A percentile compares a stretch with the other conserved stretches of the same genome.
phyloP scores from a whole-genome alignment of 2,113 vertebrate species.

The Clinocottus analis region DNA sequence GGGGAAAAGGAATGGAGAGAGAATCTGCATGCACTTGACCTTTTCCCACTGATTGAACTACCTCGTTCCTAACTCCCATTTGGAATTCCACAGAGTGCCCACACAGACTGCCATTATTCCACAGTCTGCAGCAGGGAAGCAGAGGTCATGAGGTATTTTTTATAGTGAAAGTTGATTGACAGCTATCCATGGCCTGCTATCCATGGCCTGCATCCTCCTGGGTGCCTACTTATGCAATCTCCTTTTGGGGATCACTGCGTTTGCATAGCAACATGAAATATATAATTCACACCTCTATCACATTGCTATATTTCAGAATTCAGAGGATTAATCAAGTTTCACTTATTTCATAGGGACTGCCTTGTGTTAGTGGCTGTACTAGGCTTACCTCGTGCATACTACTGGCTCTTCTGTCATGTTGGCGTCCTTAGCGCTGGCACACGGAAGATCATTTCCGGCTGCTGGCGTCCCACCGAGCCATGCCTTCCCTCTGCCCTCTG shows the following conservation, averaged over 20 bases:
- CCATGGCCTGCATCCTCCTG: constrained; percentile 30
- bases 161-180: constrained; percentile 73
- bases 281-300: constrained; percentile 38
- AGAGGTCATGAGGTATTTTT: constrained; percentile 72
- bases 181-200: constrained; percentile 52
- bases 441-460: constrained; percentile 78
- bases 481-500: constrained; percentile 79
- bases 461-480: constrained; percentile 63
- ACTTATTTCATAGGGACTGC: constrained; percentile 41
- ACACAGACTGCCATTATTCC: constrained; percentile 75
- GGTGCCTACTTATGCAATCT: constrained; percentile 57
- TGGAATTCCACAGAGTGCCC: constrained; percentile 75
- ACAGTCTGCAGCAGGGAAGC: constrained; percentile 59
- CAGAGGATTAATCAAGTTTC: constrained; percentile 15
- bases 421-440: constrained; percentile 68
- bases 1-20: constrained; percentile 48
- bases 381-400: constrained; percentile 48
- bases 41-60: constrained; percentile 81
- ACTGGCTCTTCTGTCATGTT: constrained; percentile 57
- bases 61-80: constrained; percentile 74
- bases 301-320: constrained; percentile 47
- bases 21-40: constrained; percentile 82
- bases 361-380: constrained; percentile 31
- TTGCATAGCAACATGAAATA: constrained; percentile 41
- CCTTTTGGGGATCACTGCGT: constrained; percentile 43